Evolutionary conservation across 2,113 vertebrate species (phyloP), one percentile per base, ranked within the genome.

Genomic region (Dinomys branickii): DNA sequence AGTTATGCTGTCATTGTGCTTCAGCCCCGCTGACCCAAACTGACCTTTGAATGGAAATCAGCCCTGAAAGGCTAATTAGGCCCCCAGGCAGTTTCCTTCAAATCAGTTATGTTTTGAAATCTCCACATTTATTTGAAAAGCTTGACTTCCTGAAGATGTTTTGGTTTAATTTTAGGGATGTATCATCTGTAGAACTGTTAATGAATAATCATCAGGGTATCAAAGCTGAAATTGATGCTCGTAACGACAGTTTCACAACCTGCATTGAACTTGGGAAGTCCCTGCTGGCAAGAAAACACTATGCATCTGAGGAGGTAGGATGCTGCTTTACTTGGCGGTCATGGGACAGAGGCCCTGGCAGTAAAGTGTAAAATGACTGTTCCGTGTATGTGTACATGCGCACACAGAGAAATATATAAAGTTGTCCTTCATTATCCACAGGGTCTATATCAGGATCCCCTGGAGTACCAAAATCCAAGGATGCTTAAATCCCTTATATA

Each of bases 121-220:
- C 84, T 47, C 2, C 0, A 11, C 2, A 3, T 83, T 67, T 59
- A 61, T 84, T 84, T 89, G 80, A 91, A 94, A 92, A 88, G 63
- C 69, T 92, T 61, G 7, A 61, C 81, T 30, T 94, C 58, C 75
- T 96, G 94, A 95, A 65, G 26, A 61, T 63, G n/a, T 14, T 95
- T 81, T 97, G 94, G 13, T 98, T 26, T 97, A 54, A 26, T 98
- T 98, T 77, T 69, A 99, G 99, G 98, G 99, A 99, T 63, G 99
- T 99, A 91, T 99, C 99, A 0, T 99, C 99, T 0, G 99, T 99
- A 98, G 99, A 99, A 98, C 98, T 99, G 35, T 98, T 99, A 87
- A 99, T 99, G 99, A 99, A 99, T 98, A 99, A 99, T 98, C 99
- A 99, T 94, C 99, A 99, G 98, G 99, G 99, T 38, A 99, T 99